A percentile compares a stretch with the other conserved stretches of the same genome.
Evolutionary conservation across 2,113 vertebrate genomes (phyloP).

Genomic region (Fregetta grallaria): DNA sequence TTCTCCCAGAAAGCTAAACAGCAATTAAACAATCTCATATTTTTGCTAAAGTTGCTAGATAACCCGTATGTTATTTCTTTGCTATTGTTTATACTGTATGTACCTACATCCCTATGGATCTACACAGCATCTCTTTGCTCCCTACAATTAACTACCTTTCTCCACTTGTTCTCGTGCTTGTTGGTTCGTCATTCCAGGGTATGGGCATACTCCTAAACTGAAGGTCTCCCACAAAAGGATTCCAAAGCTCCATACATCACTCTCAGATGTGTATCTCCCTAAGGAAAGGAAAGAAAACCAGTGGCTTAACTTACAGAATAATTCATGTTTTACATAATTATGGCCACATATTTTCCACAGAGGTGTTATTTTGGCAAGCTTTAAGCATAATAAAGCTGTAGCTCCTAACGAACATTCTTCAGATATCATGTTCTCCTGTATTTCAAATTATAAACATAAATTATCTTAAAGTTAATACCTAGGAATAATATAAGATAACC

Average conservation of each 20-base stretch:
- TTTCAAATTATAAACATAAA: background rate
- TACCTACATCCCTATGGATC: background rate
- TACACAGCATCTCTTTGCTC: background rate
- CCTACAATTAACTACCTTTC: conserved; percentile 77
- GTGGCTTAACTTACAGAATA: background rate
- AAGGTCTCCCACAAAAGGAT: conserved; percentile 94
- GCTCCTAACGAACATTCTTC: background rate
- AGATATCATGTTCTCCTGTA: background rate
- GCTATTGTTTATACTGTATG: background rate
- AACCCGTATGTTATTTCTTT: background rate
- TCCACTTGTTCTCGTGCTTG: conserved; percentile 93
- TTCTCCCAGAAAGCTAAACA: background rate
- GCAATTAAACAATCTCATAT: background rate
- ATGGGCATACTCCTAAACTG: conserved; percentile 90
- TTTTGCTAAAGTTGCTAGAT: background rate
- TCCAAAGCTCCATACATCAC: conserved; percentile 92
- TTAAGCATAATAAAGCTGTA: background rate
- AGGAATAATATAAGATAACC: background rate
- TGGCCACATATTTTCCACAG: background rate
- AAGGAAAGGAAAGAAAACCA: background rate
- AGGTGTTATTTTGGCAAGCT: background rate
- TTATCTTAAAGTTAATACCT: background rate
- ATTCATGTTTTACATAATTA: background rate
- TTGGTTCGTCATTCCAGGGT: conserved; percentile 94
- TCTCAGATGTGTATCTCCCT: conserved; percentile 94